These are phyloP conservation scores for Taxidea taxus DNA, from an alignment of 2,113 vertebrate species.

Conservation along the genomic window DNA sequence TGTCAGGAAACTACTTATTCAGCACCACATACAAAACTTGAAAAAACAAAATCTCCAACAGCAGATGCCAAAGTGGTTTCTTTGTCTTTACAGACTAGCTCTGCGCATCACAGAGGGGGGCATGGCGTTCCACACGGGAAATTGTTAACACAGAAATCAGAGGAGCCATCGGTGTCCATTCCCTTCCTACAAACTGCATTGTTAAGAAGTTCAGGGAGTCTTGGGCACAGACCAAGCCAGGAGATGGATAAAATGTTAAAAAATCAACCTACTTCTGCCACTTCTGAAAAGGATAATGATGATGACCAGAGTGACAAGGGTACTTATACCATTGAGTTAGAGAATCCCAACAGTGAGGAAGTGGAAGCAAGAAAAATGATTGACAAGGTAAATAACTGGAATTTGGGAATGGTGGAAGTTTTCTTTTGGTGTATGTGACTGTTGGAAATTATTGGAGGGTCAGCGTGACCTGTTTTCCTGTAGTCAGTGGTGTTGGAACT, in stretches of 20 bases:
- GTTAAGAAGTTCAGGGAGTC: conserved; percentile 91
- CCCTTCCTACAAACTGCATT: conserved; percentile 84
- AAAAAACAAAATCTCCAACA: conserved; percentile 82
- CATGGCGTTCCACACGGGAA: conserved; percentile 86
- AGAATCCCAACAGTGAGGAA: conserved; percentile 94
- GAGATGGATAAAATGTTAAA: conserved; percentile 85
- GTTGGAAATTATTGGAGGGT: conserved; percentile 13
- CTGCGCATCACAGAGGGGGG: conserved; percentile 81
- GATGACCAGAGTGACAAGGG: conserved; percentile 97
- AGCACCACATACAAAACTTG: conserved; percentile 86
- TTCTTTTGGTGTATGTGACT: conserved; percentile 25
- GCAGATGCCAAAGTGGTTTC: conserved; percentile 85
- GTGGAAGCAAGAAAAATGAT: conserved; percentile 97
- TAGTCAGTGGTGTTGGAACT: neutral
- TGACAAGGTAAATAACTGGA: conserved; percentile 90
- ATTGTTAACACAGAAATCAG: conserved; percentile 94
- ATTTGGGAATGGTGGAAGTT: conserved; percentile 11
- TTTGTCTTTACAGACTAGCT: conserved; percentile 83
- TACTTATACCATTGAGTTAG: conserved; percentile 97
- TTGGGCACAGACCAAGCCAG: conserved; percentile 90
- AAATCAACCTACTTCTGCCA: conserved; percentile 77
- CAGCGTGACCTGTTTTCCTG: neutral
- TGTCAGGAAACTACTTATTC: conserved; percentile 88
- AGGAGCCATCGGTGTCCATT: conserved; percentile 87
- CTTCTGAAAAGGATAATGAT: conserved; percentile 87